These are phyloP conservation scores for Phrynocephalus forsythii DNA, from an alignment of 2,797 vertebrate species.

Conservation along the genomic window DNA sequence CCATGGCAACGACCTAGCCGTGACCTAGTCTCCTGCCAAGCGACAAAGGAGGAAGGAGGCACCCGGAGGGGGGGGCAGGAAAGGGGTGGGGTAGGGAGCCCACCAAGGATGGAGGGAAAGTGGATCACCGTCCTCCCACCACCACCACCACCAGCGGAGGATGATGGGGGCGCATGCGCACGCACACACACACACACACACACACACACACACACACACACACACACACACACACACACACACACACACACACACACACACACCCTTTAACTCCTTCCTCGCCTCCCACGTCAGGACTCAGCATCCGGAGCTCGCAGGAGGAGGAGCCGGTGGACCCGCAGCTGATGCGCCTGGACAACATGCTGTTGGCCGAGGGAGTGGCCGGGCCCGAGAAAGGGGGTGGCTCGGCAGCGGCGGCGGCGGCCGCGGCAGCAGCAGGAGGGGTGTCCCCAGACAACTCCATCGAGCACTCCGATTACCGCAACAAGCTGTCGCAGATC, in stretches of 20 bases:
- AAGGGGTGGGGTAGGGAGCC: constrained; percentile 8
- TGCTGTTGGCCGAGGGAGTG: constrained; percentile 93
- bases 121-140: not conserved
- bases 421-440: constrained; percentile 89
- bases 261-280: constrained; percentile 15
- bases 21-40: constrained; percentile 61
- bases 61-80: constrained; percentile 41
- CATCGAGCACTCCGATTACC: constrained; percentile 95
- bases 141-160: not conserved
- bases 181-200: too few relatives aligned
- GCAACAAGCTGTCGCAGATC: constrained; percentile 95
- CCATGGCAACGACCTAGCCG: constrained; percentile 57
- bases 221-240: too few relatives aligned
- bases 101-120: constrained; percentile 1
- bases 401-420: constrained; percentile 88
- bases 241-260: too few relatives aligned
- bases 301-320: constrained; percentile 90
- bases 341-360: constrained; percentile 93
- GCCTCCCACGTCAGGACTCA: constrained; percentile 80
- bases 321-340: constrained; percentile 93
- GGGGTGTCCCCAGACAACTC: constrained; percentile 89
- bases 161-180: too few relatives aligned
- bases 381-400: constrained; percentile 93
- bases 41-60: constrained; percentile 49
- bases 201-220: too few relatives aligned